Evolutionary conservation across 2,113 vertebrate genomes (phyloP), one percentile per base, ranked within the genome.

Genomic region (Trichomycterus rosablanca): DNA sequence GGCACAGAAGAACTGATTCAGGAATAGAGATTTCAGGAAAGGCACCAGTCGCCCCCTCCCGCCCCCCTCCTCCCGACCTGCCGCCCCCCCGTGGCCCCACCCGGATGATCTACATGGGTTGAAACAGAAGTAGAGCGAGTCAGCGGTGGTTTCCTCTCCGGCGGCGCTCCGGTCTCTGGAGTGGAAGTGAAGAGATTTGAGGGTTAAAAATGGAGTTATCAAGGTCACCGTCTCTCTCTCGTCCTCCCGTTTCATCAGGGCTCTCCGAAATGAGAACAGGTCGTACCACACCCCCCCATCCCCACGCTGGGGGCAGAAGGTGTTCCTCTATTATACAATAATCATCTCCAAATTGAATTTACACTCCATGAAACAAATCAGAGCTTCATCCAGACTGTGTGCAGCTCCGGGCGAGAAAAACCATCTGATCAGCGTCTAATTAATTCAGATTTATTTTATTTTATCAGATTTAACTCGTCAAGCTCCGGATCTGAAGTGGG

Each of bases 311-410:
- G 78, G 87, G 84, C 83, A 80, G 40, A 86, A 86, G 81, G 84
- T 86, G 80, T 67, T 56, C 81, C n/a, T 40, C 3, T 30, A 30
- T 86, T 84, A 84, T 79, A 74, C 46, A 35, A 68, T 48, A 67
- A 51, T 76, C 76, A 75, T 63, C 61, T 70, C 76, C 74, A 88
- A 86, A 86, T 86, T 88, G 78, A 85, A 86, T 86, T 86, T 78
- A 86, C 83, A 86, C 79, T 86, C 80, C 78, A 86, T 86, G 79
- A 86, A 85, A 86, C 83, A 87, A 86, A 85, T 79, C 81, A 72
- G 82, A 84, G 82, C 80, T 40, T 48, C 62, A 39, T 42, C 57
- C 51, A 76, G 80, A 71, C 76, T 79, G 76, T 81, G 79, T 78
- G 80, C 78, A 78, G 81, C 84, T 87, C 68, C 76, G 81, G 84